Base-by-base conservation (phyloP, 2,113 vertebrate species). In the Ophthalmolycus amberensis region DNA sequence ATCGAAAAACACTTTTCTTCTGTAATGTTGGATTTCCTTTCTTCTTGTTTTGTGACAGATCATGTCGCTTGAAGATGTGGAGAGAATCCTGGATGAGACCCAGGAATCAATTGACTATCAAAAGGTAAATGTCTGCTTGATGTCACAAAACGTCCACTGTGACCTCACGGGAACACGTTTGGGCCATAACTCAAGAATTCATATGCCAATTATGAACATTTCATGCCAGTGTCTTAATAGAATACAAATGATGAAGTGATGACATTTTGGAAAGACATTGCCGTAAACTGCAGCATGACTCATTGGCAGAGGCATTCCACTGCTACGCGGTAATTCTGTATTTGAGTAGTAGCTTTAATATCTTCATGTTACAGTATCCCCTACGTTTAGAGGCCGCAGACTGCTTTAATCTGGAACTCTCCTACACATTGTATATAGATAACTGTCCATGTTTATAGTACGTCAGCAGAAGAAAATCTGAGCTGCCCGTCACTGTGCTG, bases 51-150 rank as follows among this genome's bases (percentile, higher is more conserved):
- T 74, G 38, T 77, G 29, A 84, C 80, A 99, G 98, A 96, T 97
- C 38, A 97, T 99, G 97, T 97, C 97, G 38, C 92, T 98, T 75
- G 97, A 99, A 75, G 97, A 98, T 12, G 97, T 97, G 85, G 98
- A 99, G 88, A 94, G 95, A 84, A 97, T 98, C n/a, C 94, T 98
- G 79, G 98, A 97, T n/a, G 97, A 99, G 86, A 99, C 97, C 0
- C 96, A 98, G 60, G 98, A 99, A 10, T 95, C 96, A 0, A 94
- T 97, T 85, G 97, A 98, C 74, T 99, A 99, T 95, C 98, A 99
- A 92, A 95, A 93, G 96, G 97, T 99, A 91, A 0, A 94, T 16
- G 1, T 66, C 18, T 73, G 56, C 44, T 27, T 32, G 32, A 32
- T 78, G 46, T 72, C 54, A 40, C 2, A 27, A 54, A 59, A 25